Base-by-base conservation (phyloP, 64 coral and sea anemone species). In the Montipora cactus region DNA sequence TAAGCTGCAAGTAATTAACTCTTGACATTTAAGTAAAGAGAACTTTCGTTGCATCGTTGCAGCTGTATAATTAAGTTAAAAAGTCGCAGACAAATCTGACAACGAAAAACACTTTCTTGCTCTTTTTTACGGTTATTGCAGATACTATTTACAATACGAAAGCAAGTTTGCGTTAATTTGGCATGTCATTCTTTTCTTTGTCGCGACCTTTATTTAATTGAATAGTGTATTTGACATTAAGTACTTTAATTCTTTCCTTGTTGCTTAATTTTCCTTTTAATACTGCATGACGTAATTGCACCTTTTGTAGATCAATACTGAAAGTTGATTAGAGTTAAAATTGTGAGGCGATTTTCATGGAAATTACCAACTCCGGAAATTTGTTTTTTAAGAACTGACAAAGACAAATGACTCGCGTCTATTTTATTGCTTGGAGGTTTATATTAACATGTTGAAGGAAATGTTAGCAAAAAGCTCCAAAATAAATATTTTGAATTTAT, bases 261-360 rank as follows among this genome's bases (percentile, higher is more conserved):
- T 49, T 86, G 47, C n/a, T 11, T 57, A 37, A 37, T 57, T 57
- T 57, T 57, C 0, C 19, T 49, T 85, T 86, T 28, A 49, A 14
- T 70, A 49, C 71, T 44, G 28, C 28, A 28, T 28, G 46, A 19
- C 82, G 67, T 86, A 49, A 72, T 86, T 49, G 71, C 64, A 50
- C 45, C 82, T 11, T 69, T 64, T 14, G 47, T 48, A 23, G 82
- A 72, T 71, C 62, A 71, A 71, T 47, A 70, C 18, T 71, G 45
- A 72, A 86, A 72, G 44, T 86, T 72, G 71, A 86, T 86, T 71
- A 72, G 5, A 50, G 19, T 86, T 6, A 9, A 49, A 14, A 44
- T 85, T 62, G 19, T 72, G 49, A 71, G 66, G 15, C 10, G 82
- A 86, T 72, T 86, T 86, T 28, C 66, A 72, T 13, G 45, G 18